Base-by-base conservation (phyloP, 2,113 vertebrate genomes). In the Butastur rufipennis region DNA sequence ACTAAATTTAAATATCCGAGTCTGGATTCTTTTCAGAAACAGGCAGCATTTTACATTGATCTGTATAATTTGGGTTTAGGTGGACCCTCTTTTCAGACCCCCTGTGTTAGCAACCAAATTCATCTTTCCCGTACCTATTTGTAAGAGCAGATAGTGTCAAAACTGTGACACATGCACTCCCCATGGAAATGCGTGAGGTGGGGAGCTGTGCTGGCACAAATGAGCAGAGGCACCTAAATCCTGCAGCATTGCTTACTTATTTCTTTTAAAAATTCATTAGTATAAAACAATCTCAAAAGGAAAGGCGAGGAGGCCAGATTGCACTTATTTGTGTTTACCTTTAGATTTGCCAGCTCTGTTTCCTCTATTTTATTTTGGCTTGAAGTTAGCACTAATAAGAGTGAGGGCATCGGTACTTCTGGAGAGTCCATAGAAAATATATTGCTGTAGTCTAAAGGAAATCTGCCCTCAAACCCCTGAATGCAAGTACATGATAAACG, bases 141-240 rank as follows among this genome's bases (percentile, higher is more conserved):
- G 34, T 86, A 74, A 61, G 45, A 80, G 26, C 43, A 56, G 26
- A 32, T 12, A 43, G 4, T 17, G 29, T 62, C 59, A 88, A 45
- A 83, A 27, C 27, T 19, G 18, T 63, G 38, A 31, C 1, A 1
- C 2, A 0, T 17, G n/a, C 8, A 17, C 15, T 59, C 29, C 15
- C 62, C 27, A 1, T 3, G n/a, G 53, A 86, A 68, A 22, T 9
- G 2, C 36, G 18, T 52, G 47, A 48, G 15, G 9, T 34, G 15
- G 17, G 26, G 31, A 58, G 5, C 52, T 78, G 45, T 32, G 32
- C 36, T 45, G 59, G 31, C 11, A 70, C 11, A n/a, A 45, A 65
- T 4, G 10, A 72, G 13, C 23, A 36, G 25, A 81, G 31, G 7
- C 16, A 52, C 34, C 43, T 23, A 34, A 70, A 65, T 13, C 42